A percentile compares a stretch with the other conserved stretches of the same genome.
phyloP scores from a whole-genome alignment of 2,113 vertebrate species.

The Hydrochoerus hydrochaeris region DNA sequence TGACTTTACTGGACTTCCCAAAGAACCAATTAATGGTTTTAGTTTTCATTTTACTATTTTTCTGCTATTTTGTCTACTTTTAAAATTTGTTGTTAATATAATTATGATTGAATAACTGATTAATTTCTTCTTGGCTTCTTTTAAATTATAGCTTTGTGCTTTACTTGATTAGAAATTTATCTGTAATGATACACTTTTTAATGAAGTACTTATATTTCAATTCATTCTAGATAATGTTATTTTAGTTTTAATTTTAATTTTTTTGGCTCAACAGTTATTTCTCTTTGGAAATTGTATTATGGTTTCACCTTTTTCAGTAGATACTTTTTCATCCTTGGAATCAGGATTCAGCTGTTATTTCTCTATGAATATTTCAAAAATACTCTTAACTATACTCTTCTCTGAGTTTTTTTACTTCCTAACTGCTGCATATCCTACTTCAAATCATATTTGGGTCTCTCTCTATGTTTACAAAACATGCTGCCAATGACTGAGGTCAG shows the following conservation, averaged over 20 bases:
- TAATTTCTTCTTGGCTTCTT: neutral
- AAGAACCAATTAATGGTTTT: neutral
- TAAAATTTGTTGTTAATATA: neutral
- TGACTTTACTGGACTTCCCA: neutral
- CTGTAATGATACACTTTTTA: neutral
- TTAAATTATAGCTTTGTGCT: neutral
- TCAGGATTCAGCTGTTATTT: neutral
- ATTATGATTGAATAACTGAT: neutral
- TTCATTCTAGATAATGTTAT: neutral
- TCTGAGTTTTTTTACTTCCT: neutral
- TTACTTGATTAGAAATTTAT: conserved; percentile 31
- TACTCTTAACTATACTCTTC: neutral
- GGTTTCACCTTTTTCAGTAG: neutral
- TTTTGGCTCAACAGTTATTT: neutral
- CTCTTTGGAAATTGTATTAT: neutral
- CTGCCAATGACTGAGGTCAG: neutral
- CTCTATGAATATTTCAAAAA: neutral
- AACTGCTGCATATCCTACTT: neutral
- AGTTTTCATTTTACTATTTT: conserved; percentile 4
- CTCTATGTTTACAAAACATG: neutral
- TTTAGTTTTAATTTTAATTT: neutral
- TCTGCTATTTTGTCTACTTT: neutral
- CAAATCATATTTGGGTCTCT: neutral
- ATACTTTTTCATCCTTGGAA: neutral
- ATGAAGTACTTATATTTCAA: neutral